Evolutionary conservation across 1,140 invertebrate species (phyloP).

Genomic region (Stegodyphus dumicola): DNA sequence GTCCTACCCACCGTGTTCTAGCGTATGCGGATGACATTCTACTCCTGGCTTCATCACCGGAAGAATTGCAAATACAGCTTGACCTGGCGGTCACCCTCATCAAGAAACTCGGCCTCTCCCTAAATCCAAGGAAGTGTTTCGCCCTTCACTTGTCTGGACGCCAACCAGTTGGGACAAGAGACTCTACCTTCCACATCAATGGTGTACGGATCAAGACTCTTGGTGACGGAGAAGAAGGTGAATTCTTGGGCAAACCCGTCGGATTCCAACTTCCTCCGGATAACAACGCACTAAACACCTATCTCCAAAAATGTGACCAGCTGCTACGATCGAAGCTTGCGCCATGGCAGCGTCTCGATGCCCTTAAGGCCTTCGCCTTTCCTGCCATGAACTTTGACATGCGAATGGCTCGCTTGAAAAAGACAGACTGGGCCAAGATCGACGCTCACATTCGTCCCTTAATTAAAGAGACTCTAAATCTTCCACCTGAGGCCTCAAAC

Average conservation of each 20-base stretch:
- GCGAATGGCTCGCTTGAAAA: background rate
- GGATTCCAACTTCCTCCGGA: background rate
- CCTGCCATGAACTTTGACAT: background rate
- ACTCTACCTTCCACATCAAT: background rate
- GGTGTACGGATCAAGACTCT: background rate
- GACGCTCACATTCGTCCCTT: background rate
- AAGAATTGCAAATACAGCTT: rapidly evolving
- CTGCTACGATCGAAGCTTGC: rapidly evolving
- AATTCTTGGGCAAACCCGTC: background rate
- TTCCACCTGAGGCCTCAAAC: background rate
- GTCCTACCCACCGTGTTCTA: rapidly evolving
- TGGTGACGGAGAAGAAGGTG: background rate
- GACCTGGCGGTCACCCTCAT: background rate
- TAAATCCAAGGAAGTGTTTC: background rate
- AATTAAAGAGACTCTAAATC: background rate
- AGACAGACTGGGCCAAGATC: background rate
- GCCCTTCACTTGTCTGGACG: background rate
- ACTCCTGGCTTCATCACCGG: background rate
- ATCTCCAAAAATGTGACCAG: rapidly evolving
- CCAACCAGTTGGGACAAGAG: rapidly evolving
- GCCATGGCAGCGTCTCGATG: constrained; percentile 4
- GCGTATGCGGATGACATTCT: background rate
- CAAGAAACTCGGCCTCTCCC: rapidly evolving
- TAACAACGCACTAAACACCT: background rate
- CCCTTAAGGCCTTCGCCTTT: background rate